Evolutionary conservation across 2,888 invertebrate species (phyloP).

Genomic region (Aleiodes alternator): DNA sequence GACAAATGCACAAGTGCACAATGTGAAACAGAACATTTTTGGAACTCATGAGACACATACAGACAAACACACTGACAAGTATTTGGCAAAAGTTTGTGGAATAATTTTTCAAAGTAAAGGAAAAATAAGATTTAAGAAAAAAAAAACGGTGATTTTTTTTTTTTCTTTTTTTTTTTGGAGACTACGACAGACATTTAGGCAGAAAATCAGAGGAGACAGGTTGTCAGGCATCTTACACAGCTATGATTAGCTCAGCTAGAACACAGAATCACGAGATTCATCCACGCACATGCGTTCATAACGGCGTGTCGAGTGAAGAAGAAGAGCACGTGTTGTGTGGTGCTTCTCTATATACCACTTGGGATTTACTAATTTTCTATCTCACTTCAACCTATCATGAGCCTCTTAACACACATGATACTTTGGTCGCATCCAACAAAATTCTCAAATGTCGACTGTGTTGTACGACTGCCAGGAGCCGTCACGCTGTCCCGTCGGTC

Average conservation of each 20-base stretch:
- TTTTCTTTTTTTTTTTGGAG: background rate
- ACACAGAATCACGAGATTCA: constrained; percentile 54
- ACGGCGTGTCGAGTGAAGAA: constrained; percentile 64
- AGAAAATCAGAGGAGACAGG: constrained; percentile 75
- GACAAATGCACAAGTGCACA: background rate
- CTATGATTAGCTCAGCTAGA: constrained; percentile 71
- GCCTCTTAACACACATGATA: constrained; percentile 39
- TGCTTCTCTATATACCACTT: constrained; percentile 6
- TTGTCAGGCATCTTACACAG: constrained; percentile 69
- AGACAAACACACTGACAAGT: too few relatives aligned
- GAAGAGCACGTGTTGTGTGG: constrained; percentile 55
- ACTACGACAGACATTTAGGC: constrained; percentile 62
- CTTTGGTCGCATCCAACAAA: constrained; percentile 42
- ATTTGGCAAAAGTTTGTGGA: constrained; percentile 35
- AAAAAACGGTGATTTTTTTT: too few relatives aligned
- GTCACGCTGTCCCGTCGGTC: constrained; percentile 74
- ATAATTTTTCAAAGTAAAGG: background rate
- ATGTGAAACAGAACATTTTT: constrained; percentile 6
- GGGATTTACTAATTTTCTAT: constrained; percentile 54
- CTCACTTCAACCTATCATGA: constrained; percentile 30
- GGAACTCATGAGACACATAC: background rate
- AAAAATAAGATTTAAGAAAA: background rate
- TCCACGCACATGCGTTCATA: constrained; percentile 47
- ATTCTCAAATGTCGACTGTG: constrained; percentile 53
- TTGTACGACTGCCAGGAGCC: constrained; percentile 73